Percentiles rank a stretch among this genome's conserved stretches.
phyloP scores from a whole-genome alignment of 2,888 invertebrate species.

The Reticulitermes lucifugus region DNA sequence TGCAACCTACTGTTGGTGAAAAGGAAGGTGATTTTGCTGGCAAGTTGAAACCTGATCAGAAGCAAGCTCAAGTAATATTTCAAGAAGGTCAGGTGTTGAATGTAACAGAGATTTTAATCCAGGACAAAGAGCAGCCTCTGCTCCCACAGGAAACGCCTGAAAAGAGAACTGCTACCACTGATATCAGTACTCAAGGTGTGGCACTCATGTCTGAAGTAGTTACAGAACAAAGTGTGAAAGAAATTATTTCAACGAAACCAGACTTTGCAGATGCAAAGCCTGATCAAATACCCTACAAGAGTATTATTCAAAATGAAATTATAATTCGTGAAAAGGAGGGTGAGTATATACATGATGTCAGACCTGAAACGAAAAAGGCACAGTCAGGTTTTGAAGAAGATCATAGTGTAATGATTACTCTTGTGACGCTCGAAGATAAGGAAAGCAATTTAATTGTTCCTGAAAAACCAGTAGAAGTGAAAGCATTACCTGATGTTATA shows the following conservation, averaged over 20 bases:
- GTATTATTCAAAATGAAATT: conserved; percentile 70
- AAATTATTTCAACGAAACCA: conserved; percentile 54
- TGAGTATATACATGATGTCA: conserved; percentile 60
- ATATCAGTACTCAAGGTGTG: conserved; percentile 68
- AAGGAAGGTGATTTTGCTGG: conserved; percentile 66
- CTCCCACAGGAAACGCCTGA: conserved; percentile 62
- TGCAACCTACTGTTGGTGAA: conserved; percentile 68
- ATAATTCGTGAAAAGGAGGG: conserved; percentile 71
- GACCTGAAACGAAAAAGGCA: conserved; percentile 66
- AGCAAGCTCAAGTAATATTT: conserved; percentile 66
- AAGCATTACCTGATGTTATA: conserved; percentile 64
- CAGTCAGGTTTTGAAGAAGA: conserved; percentile 61
- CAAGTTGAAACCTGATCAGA: conserved; percentile 67
- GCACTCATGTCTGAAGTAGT: conserved; percentile 71
- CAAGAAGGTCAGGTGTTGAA: conserved; percentile 71
- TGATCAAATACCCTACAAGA: conserved; percentile 67
- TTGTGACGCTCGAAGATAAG: conserved; percentile 58
- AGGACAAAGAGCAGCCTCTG: conserved; percentile 66
- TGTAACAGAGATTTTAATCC: conserved; percentile 65
- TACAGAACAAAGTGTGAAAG: conserved; percentile 63
- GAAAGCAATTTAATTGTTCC: conserved; percentile 59
- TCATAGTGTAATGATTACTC: conserved; percentile 58
- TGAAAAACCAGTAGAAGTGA: conserved; percentile 62
- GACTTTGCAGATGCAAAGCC: conserved; percentile 63
- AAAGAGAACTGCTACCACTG: conserved; percentile 66